Base-by-base conservation (phyloP, 2,888 invertebrate species). In the Frankliniella intonsa region DNA sequence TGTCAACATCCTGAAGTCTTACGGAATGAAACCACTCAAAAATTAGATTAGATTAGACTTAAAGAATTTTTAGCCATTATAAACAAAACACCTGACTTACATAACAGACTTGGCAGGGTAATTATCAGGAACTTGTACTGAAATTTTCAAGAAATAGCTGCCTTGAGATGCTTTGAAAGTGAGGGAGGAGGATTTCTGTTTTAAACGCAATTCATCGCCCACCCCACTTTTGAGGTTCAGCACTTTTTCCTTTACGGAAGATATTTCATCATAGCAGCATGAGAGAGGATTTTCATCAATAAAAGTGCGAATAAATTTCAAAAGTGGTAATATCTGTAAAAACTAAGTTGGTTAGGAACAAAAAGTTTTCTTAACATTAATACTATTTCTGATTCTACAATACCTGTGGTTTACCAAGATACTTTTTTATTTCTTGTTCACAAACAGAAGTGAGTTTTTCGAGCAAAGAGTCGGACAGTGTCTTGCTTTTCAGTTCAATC, bases 181-280 rank as follows among this genome's bases (percentile, higher is more conserved):
- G 50, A 94, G 87, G 81, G 90, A 89, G 0, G 93, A 92, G 38
- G 88, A 88, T 86, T 93, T 93, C 85, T 94, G 93, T 84, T 91
- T 92, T 50, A 94, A 87, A 86, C 92, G 93, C 8, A 94, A 86
- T 85, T 91, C 91, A 85, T 92, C 92, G 17, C 86, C 86, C 12
- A 87, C 86, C 9, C 85, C 69, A 38, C 38, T 38, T 76, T 76
- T n/a, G 9, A 25, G 69, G 25, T 25, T 86, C 8, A 92, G 86
- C 38, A 90, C 87, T 83, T 89, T 88, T 84, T 92, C 92, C 81
- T 94, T 86, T 80, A 88, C 86, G 83, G 90, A 89, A 25, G 69
- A 76, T 83, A 94, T 92, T 88, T 94, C 94, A 85, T 93, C 92
- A 84, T 92, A 92, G 85, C 93, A 94, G 83, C 93, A 92, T 86